Percentiles rank a stretch among this genome's conserved stretches.
Conservation (phyloP, 2,888 invertebrate genomes). For the Plebejus melissa region DNA sequence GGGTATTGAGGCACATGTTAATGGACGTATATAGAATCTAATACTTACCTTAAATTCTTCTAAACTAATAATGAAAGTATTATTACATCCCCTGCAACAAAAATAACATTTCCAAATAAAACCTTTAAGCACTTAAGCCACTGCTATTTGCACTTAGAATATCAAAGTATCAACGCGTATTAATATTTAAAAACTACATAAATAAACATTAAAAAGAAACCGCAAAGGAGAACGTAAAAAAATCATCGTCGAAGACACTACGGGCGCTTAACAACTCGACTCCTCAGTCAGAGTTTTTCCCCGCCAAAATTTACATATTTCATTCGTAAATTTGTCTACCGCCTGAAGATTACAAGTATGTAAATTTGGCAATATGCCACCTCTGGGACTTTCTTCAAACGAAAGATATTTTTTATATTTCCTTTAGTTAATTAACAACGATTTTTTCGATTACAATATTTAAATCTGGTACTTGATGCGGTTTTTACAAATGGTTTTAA, state of each 20-base stretch:
- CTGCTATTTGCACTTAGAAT: constrained; percentile 8
- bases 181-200: constrained; percentile 58
- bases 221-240: constrained; percentile 59
- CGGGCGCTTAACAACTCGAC: constrained; percentile 29
- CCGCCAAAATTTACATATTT: constrained; percentile 63
- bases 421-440: constrained; percentile 34
- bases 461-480: constrained; percentile 19
- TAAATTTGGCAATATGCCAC: constrained; percentile 52
- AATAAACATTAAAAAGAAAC: constrained; percentile 65
- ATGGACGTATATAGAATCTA: no score
- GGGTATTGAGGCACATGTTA: no score
- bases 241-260: constrained; percentile 51
- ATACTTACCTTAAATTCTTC: no score
- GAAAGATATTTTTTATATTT: constrained; percentile 31
- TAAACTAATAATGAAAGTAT: background rate
- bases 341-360: constrained; percentile 60
- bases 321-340: constrained; percentile 53
- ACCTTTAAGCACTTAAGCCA: background rate
- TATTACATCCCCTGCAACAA: background rate
- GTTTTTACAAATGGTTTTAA: background rate
- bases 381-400: constrained; percentile 40
- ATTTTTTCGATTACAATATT: constrained; percentile 23
- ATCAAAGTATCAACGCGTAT: constrained; percentile 40
- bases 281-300: constrained; percentile 38
- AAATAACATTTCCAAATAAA: background rate